Conservation (phyloP, 1,140 invertebrate species). For the Sitobion miscanthi region DNA sequence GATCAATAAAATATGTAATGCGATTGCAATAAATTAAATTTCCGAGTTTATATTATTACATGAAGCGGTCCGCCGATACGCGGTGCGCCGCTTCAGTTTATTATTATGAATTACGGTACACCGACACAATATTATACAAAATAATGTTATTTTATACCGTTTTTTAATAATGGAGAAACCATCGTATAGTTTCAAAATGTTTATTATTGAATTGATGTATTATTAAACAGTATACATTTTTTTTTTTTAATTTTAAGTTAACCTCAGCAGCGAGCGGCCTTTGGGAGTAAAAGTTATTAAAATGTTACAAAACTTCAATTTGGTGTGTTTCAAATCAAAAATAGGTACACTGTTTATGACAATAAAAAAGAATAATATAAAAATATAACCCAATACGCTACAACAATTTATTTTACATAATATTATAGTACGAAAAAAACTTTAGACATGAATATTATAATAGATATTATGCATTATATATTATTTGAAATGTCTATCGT, state of each 20-base stretch:
- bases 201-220: background rate
- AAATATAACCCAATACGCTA: background rate
- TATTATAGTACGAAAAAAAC: background rate
- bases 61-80: too few relatives aligned
- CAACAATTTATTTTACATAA: background rate
- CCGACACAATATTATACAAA: background rate
- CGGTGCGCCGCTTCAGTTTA: too few relatives aligned
- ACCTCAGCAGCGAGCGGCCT: background rate
- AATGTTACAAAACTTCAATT: conserved; percentile 12
- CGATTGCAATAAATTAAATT: too few relatives aligned
- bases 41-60: too few relatives aligned
- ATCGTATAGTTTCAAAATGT: background rate
- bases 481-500: background rate
- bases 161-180: background rate
- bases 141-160: background rate
- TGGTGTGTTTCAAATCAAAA: background rate
- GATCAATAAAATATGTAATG: too few relatives aligned
- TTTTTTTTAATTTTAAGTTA: conserved; percentile 5
- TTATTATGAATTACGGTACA: background rate
- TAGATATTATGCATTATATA: background rate
- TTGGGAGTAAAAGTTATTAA: conserved; percentile 4
- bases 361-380: background rate
- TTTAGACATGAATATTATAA: background rate
- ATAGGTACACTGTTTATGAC: background rate
- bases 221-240: background rate